These are phyloP conservation scores for Celastrina argiolus DNA, from an alignment of 2,888 invertebrate genomes.

Conservation along the genomic window DNA sequence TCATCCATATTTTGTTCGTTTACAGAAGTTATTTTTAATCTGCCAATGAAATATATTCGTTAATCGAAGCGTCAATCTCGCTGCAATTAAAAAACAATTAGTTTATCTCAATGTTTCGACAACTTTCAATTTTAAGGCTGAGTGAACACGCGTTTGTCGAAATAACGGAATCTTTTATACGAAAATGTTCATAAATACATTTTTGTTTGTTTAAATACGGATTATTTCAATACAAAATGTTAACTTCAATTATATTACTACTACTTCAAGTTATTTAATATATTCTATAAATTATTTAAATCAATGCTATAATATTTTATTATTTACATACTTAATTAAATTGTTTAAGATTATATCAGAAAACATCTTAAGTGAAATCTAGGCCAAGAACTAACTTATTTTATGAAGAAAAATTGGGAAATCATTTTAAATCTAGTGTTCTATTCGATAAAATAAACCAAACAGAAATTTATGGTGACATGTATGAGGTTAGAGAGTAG, in stretches of 20 bases:
- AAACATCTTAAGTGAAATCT: too few relatives aligned
- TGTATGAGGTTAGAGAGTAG: conserved; percentile 3
- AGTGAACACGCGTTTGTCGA: conserved; percentile 27
- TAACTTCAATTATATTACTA: too few relatives aligned
- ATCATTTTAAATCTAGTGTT: background rate
- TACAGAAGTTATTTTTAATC: background rate
- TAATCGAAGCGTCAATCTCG: conserved; percentile 29
- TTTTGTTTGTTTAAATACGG: conserved; percentile 6
- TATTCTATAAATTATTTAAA: background rate
- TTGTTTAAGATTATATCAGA: too few relatives aligned
- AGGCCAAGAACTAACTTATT: too few relatives aligned
- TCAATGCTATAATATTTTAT: too few relatives aligned
- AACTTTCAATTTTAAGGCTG: conserved; percentile 32
- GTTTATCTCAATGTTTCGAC: conserved; percentile 27
- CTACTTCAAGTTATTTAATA: too few relatives aligned
- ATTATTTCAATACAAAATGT: background rate
- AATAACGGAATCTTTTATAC: conserved; percentile 22
- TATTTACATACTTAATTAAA: too few relatives aligned
- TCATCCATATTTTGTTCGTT: background rate
- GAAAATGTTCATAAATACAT: conserved; percentile 8
- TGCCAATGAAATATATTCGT: conserved; percentile 19
- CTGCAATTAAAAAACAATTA: conserved; percentile 33
- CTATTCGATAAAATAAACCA: background rate
- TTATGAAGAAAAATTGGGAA: too few relatives aligned
- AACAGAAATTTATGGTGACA: background rate